phyloP scores from a whole-genome alignment of 2,797 vertebrate species.

The Agapornis canus region DNA sequence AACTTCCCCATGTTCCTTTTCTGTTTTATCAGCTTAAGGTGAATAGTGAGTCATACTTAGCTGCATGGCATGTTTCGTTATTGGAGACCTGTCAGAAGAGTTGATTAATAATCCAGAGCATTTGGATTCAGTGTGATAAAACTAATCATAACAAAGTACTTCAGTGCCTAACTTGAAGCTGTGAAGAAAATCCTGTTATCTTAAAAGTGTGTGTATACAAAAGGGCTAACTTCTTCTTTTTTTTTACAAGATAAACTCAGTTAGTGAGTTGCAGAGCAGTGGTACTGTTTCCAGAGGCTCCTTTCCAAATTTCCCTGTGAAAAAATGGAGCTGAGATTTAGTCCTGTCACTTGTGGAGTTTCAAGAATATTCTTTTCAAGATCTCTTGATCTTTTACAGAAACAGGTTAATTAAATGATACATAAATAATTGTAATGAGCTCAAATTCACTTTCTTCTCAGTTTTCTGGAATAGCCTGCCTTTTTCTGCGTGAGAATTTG shows the following conservation, averaged over 20 bases:
- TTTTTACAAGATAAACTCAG: constrained; percentile 12
- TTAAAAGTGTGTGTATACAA: constrained; percentile 7
- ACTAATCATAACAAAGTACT: constrained; percentile 44
- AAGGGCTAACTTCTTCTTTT: background rate
- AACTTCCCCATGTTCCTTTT: constrained; percentile 11
- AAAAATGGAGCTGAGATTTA: background rate
- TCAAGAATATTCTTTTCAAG: background rate
- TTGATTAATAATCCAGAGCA: constrained; percentile 35
- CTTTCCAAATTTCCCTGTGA: constrained; percentile 6
- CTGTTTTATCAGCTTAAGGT: constrained; percentile 32
- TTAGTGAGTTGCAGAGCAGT: background rate
- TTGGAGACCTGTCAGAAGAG: constrained; percentile 43
- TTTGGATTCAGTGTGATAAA: constrained; percentile 57
- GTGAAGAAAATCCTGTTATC: constrained; percentile 58
- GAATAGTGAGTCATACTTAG: constrained; percentile 23
- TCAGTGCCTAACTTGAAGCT: constrained; percentile 16
- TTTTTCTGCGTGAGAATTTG: background rate
- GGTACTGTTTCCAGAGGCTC: background rate
- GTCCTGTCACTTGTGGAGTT: background rate
- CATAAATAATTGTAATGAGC: background rate
- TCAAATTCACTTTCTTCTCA: background rate
- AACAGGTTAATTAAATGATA: background rate
- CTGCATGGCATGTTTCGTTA: background rate
- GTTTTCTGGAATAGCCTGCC: background rate
- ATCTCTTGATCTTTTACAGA: background rate